These are phyloP conservation scores for Octonoba sinensis DNA, from an alignment of 2,888 invertebrate species.

Conservation along the genomic window DNA sequence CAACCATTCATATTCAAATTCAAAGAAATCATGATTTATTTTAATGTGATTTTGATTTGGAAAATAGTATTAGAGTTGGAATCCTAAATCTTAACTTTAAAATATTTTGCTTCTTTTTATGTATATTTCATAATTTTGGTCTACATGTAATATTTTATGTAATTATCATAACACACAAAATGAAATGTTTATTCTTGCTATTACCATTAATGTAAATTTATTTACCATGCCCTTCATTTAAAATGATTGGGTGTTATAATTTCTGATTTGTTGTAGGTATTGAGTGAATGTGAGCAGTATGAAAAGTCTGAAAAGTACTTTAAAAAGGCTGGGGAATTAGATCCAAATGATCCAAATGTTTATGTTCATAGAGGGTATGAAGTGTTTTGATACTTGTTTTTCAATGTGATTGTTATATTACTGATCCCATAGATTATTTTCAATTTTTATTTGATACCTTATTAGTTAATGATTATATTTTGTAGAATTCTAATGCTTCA, in stretches of 20 bases:
- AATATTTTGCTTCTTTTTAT: too few species aligned
- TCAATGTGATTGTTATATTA: neutral
- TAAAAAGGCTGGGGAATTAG: conserved; percentile 83
- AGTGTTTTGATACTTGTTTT: neutral
- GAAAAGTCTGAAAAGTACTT: conserved; percentile 86
- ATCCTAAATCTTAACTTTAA: too few species aligned
- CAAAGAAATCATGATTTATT: too few species aligned
- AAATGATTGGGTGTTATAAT: neutral
- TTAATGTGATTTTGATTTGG: too few species aligned
- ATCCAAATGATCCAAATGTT: conserved; percentile 86
- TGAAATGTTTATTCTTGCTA: too few species aligned
- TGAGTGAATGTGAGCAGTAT: conserved; percentile 87
- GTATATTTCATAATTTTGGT: too few species aligned
- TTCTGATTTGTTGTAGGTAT: conserved; percentile 73
- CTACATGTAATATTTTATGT: too few species aligned
- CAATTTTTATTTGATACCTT: neutral
- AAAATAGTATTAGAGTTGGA: too few species aligned
- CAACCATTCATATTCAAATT: too few species aligned
- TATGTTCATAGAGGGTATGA: conserved; percentile 83
- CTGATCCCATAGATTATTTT: neutral
- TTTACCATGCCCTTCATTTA: too few species aligned
- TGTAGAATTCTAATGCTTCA: conserved; percentile 80
- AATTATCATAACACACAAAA: too few species aligned
- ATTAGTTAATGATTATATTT: neutral
- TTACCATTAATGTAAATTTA: too few species aligned